Evolutionary conservation across 2,797 vertebrate genomes (phyloP), one percentile per base, ranked within the genome.

Genomic region (Diplodus puntazzo): DNA sequence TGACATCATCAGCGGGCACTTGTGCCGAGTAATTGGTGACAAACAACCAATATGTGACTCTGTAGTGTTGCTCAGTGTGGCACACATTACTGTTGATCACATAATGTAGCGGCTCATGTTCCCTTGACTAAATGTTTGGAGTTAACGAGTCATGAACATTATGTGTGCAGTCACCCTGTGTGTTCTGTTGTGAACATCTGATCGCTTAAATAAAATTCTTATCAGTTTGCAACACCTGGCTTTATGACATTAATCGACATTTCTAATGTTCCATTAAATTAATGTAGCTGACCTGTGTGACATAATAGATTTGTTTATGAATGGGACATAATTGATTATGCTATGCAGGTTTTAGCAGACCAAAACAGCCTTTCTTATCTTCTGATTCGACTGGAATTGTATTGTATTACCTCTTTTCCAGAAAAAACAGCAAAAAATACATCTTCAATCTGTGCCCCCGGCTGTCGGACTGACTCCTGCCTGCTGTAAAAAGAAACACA

Each of bases 231-330:
- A 59, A 49, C 78, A 50, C 72, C 82, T 49, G 78, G 43, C 49
- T 64, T 54, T 16, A 8, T 71, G 62, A 50, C 49, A 39, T 60
- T 25, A 48, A 65, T 59, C 49, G 59, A 77, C 69, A 74, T 74
- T 78, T 76, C 2, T 11, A 71, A 75, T 55, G 53, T 77, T 46
- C 16, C 39, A 42, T 75, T 54, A 54, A 79, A 73, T 55, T 17
- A 49, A 54, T 21, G 39, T 48, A 50, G 20, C 74, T 72, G 67
- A 69, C 63, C 72, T 69, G 61, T 58, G 62, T 63, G 63, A 83
- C 62, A 34, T 55, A 34, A 64, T 77, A 49, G 50, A 62, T 82
- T 58, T 18, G 69, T 77, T 75, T 57, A 65, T 77, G 58, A 86
- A 61, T 5, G 1, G 18, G n/a, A 54, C 46, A 42, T 71, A 11